Percentiles rank a stretch among this genome's conserved stretches.
These are phyloP conservation scores for Chrysopilus asiliformis DNA, from an alignment of 2,888 invertebrate genomes.

Conservation along the genomic window DNA sequence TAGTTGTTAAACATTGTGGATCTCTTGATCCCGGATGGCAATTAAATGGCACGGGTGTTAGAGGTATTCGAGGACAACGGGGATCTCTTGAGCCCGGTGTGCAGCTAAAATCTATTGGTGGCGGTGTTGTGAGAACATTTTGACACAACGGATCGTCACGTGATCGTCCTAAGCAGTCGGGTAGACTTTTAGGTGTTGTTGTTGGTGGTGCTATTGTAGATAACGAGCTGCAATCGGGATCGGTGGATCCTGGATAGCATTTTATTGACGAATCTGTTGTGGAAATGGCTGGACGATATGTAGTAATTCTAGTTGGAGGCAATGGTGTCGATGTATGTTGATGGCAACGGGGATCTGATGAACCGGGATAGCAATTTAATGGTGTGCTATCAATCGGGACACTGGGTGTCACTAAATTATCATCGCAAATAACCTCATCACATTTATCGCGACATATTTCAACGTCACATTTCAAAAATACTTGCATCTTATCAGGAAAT, in stretches of 20 bases:
- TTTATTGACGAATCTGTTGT: constrained; percentile 16
- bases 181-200: constrained; percentile 19
- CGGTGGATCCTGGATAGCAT: constrained; percentile 30
- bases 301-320: no score
- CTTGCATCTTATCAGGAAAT: constrained; percentile 58
- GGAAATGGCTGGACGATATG: constrained; percentile 14
- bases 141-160: constrained; percentile 4
- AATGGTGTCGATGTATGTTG: constrained; percentile 14
- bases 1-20: constrained; percentile 18
- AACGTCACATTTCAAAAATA: constrained; percentile 59
- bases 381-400: neutral
- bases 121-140: constrained; percentile 11
- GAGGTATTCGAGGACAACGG: constrained; percentile 15
- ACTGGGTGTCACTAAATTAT: constrained; percentile 1
- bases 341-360: constrained; percentile 26
- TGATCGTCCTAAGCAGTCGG: no score
- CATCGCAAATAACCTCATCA: constrained; percentile 20
- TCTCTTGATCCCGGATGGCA: constrained; percentile 25
- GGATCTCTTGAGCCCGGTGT: constrained; percentile 19
- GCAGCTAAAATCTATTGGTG: constrained; percentile 12
- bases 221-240: constrained; percentile 23
- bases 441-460: constrained; percentile 36
- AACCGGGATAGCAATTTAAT: constrained; percentile 35
- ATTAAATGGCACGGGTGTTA: neutral
- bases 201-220: constrained; percentile 10